Evolutionary conservation across 2,113 vertebrate species (phyloP).

Genomic region (Hippoglossus stenolepis): DNA sequence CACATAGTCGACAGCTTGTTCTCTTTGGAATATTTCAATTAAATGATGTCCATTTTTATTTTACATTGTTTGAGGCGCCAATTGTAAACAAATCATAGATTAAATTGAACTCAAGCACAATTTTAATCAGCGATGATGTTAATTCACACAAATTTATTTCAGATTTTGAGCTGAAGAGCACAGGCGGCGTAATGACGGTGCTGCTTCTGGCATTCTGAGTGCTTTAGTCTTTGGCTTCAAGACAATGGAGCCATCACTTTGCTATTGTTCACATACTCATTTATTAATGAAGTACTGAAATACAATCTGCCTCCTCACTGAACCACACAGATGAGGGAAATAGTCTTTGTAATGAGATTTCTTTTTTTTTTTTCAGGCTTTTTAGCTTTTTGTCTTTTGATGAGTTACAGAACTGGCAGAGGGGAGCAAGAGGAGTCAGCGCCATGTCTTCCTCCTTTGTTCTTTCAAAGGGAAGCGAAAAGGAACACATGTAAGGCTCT

Average conservation of each 20-base stretch:
- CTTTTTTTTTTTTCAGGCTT: conserved; percentile 51
- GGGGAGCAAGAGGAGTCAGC: conserved; percentile 15
- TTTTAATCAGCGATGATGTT: conserved; percentile 7
- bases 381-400: conserved; percentile 67
- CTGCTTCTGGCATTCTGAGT: conserved; percentile 43
- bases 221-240: conserved; percentile 57
- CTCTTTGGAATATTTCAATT: conserved; percentile 6
- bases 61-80: conserved; percentile 3
- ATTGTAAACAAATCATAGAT: conserved; percentile 1
- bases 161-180: conserved; percentile 26
- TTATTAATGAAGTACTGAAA: conserved; percentile 81
- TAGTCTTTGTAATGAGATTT: conserved; percentile 76
- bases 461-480: conserved; percentile 25
- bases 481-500: conserved; percentile 22
- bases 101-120: neutral
- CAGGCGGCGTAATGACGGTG: conserved; percentile 42
- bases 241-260: conserved; percentile 70
- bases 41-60: conserved; percentile 16
- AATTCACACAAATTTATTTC: conserved; percentile 18
- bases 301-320: conserved; percentile 78
- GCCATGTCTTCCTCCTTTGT: conserved; percentile 24
- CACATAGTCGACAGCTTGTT: neutral
- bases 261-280: conserved; percentile 73
- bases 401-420: conserved; percentile 44
- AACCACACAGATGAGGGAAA: conserved; percentile 75